These are phyloP conservation scores for Plotosus lineatus DNA, from an alignment of 2,113 vertebrate species.

Conservation along the genomic window DNA sequence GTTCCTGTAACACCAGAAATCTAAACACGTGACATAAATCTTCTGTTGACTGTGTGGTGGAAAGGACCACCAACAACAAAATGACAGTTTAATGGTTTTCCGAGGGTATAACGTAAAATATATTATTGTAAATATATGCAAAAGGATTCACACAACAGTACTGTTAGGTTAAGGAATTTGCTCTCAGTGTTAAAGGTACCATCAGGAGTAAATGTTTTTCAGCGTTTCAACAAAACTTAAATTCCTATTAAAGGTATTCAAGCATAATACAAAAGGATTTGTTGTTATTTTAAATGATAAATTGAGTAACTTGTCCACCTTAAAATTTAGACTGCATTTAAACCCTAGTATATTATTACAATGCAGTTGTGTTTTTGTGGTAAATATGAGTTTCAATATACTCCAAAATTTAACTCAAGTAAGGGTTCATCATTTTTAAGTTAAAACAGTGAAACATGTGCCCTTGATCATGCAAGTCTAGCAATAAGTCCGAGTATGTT, in stretches of 20 bases:
- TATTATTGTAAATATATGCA: background rate
- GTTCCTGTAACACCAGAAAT: conserved; percentile 36
- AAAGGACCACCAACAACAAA: conserved; percentile 32
- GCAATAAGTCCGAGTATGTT: background rate
- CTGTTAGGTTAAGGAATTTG: background rate
- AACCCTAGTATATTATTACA: no score
- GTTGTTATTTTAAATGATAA: no score
- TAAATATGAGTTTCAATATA: no score
- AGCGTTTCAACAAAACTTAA: no score
- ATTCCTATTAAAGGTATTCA: background rate
- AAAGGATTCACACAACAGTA: background rate
- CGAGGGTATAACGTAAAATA: background rate
- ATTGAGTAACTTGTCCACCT: no score
- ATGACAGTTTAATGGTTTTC: conserved; percentile 17
- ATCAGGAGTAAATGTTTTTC: background rate
- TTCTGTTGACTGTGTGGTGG: background rate
- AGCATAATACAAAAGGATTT: background rate
- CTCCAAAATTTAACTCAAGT: no score
- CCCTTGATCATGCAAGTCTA: background rate
- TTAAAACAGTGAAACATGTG: no score
- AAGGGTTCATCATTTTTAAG: no score
- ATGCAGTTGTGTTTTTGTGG: no score
- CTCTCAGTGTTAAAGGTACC: background rate
- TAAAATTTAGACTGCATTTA: no score
- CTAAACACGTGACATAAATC: conserved; percentile 46